Evolutionary conservation across 2,888 invertebrate species (phyloP).

Genomic region (Cecidostiba fungosa): DNA sequence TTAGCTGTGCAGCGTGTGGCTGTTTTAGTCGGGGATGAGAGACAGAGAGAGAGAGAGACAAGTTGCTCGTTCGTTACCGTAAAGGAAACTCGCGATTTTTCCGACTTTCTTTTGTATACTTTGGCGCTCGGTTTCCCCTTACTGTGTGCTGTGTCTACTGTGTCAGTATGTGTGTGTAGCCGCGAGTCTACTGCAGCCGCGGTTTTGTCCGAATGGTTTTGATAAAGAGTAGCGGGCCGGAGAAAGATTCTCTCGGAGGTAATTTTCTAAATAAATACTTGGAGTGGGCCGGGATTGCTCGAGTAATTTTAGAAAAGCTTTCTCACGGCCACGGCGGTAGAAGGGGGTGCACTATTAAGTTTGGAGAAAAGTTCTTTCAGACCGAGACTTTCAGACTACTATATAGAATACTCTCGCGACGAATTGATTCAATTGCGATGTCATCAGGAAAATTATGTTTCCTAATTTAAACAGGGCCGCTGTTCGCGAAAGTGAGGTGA

Average conservation of each 20-base stretch:
- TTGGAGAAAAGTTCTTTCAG: not conserved
- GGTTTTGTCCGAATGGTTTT: conserved; percentile 31
- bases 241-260: conserved; percentile 9
- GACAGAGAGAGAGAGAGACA: too few relatives aligned
- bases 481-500: too few relatives aligned
- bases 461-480: too few relatives aligned
- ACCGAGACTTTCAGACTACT: not conserved
- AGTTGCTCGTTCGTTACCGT: conserved; percentile 61
- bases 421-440: not conserved
- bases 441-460: too few relatives aligned
- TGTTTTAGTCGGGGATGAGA: conserved; percentile 27
- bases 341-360: not conserved
- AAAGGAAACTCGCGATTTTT: conserved; percentile 59
- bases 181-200: too few relatives aligned
- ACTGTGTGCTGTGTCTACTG: not conserved
- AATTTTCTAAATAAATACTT: conserved; percentile 40
- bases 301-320: conserved; percentile 7
- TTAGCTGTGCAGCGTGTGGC: not conserved
- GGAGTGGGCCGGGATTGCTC: not conserved
- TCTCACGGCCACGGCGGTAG: not conserved
- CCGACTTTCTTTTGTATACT: conserved; percentile 51
- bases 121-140: conserved; percentile 29
- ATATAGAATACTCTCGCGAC: not conserved
- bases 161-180: not conserved
- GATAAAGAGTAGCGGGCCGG: not conserved